Percentiles rank a stretch among this genome's conserved stretches.
Conservation (phyloP, 1,140 invertebrate genomes). For the Drosophila arizonae region DNA sequence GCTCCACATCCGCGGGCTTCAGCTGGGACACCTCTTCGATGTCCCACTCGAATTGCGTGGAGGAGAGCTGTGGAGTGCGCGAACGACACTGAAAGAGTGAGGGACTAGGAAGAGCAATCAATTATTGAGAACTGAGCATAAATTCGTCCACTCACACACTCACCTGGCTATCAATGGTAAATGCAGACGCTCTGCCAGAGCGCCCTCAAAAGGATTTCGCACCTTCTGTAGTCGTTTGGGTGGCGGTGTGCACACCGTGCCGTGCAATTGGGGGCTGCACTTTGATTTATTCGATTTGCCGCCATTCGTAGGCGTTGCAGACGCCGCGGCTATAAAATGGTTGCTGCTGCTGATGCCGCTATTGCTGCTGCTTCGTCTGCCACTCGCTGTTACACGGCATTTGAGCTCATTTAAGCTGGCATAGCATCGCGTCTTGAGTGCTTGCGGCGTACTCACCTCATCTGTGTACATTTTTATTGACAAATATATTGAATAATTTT, state of each 20-base stretch:
- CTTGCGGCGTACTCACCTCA: constrained; percentile 66
- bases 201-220: constrained; percentile 76
- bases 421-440: constrained; percentile 55
- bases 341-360: constrained; percentile 18
- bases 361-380: constrained; percentile 36
- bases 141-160: constrained; percentile 1
- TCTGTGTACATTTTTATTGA: constrained; percentile 57
- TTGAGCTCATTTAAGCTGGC: constrained; percentile 54
- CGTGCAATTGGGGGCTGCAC: constrained; percentile 56
- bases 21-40: constrained; percentile 84
- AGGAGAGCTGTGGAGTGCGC: constrained; percentile 79
- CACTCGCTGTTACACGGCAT: constrained; percentile 30
- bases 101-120: constrained; percentile 48
- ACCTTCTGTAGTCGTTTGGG: constrained; percentile 75
- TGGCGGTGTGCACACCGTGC: constrained; percentile 68
- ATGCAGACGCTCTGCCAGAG: constrained; percentile 71
- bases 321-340: constrained; percentile 28
- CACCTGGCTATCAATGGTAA: constrained; percentile 80
- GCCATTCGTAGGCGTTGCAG: constrained; percentile 65
- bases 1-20: constrained; percentile 84
- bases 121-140: no score
- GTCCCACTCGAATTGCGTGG: constrained; percentile 84
- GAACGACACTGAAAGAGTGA: constrained; percentile 71
- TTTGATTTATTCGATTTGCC: constrained; percentile 53
- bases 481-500: constrained; percentile 25